Evolutionary conservation across 1,140 invertebrate species (phyloP), one percentile per base, ranked within the genome.

Genomic region (Tribolium madens): DNA sequence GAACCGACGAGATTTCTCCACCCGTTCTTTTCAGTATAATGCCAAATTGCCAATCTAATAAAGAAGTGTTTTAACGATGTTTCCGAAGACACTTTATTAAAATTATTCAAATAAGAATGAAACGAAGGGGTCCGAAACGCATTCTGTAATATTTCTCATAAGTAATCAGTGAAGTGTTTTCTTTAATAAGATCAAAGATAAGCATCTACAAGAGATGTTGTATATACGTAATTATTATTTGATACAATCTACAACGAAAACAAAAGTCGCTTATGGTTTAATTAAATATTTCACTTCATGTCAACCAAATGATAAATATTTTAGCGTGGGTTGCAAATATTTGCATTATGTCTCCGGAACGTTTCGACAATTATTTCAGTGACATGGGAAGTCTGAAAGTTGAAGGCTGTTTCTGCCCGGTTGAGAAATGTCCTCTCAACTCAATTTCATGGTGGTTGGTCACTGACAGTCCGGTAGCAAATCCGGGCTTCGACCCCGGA

Each of bases 361-460:
- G 10, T 64, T 64, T 64, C 57, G 57, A 64, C 57, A 64, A 64
- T 64, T 64, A 64, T 64, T 33, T 15, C 57, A 64, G 73, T 73
- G 68, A 47, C 69, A 74, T 21, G 48, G 73, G 17, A 15, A 48
- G 74, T 14, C 10, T 18, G 64, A 47, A 72, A 68, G 48, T 52
- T 77, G 47, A 71, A 33, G 50, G 71, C 64, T 76, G 75, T 77
- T 79, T 77, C 70, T 13, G 73, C 70, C 71, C 76, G 76, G 78
- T 81, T 83, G 81, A 83, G 81, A 80, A 83, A 83, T 83, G 81
- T 81, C 81, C 82, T 81, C 79, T 81, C 83, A 79, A 83, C 79
- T 83, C 81, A 82, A 84, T 84, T 84, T 84, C 81, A 83, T 80
- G 83, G 78, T 80, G 83, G 83, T 83, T 83, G 81, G 81, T 80